phyloP scores from a whole-genome alignment of 2,797 vertebrate species.

The Acrossocheilus fasciatus region DNA sequence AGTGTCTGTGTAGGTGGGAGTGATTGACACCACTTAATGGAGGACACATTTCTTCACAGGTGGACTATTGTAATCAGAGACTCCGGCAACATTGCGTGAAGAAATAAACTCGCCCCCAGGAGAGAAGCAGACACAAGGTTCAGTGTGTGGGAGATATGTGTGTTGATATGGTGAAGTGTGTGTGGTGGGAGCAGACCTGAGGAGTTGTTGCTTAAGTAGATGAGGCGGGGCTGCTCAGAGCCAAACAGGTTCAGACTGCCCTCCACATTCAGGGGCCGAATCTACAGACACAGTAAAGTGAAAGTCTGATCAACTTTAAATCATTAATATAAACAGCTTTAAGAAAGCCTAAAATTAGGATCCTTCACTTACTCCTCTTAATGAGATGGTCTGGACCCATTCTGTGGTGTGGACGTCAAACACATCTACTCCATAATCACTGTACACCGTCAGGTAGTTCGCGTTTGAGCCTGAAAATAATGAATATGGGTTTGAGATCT shows the following conservation, averaged over 20 bases:
- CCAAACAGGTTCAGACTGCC: conserved; percentile 91
- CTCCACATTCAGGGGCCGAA: conserved; percentile 89
- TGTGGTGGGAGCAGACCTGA: conserved; percentile 69
- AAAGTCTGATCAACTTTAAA: conserved; percentile 19
- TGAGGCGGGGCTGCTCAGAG: conserved; percentile 88
- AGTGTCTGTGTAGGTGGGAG: not conserved
- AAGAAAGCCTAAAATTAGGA: not conserved
- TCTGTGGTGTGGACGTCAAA: conserved; percentile 92
- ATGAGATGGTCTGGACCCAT: conserved; percentile 95
- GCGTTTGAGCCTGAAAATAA: conserved; percentile 85
- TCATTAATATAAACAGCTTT: conserved; percentile 37
- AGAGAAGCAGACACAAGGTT: not conserved
- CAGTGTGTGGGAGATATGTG: conserved; percentile 7
- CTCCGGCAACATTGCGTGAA: not conserved
- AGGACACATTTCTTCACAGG: not conserved
- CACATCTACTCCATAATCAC: conserved; percentile 92
- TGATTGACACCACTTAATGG: conserved; percentile 10
- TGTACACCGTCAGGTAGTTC: conserved; percentile 91
- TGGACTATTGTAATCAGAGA: conserved; percentile 6
- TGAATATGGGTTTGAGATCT: not conserved
- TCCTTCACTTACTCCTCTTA: conserved; percentile 82
- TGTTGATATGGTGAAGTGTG: not conserved
- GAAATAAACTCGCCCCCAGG: not conserved
- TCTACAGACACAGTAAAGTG: conserved; percentile 73
- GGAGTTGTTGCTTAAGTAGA: conserved; percentile 91